Conservation (phyloP, 2,113 vertebrate species). For the Numida meleagris region DNA sequence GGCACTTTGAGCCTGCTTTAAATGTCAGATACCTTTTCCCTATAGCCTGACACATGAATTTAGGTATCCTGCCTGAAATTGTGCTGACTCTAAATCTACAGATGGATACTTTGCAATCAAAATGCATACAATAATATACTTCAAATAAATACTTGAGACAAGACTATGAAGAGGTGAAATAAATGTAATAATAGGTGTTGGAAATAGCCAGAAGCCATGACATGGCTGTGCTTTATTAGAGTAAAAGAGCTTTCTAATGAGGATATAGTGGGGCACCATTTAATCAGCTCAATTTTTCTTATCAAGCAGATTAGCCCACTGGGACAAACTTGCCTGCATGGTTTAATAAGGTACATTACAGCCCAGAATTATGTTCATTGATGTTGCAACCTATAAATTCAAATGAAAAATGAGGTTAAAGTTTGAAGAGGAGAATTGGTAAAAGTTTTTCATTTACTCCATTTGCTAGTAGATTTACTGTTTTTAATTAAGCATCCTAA, state of each 20-base stretch:
- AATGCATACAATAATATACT: not conserved
- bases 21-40: not conserved
- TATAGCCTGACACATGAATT: not conserved
- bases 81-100: not conserved
- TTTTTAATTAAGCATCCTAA: conserved; percentile 73
- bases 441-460: conserved; percentile 63
- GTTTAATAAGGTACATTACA: conserved; percentile 59
- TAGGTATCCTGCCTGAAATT: not conserved
- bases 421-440: conserved; percentile 32
- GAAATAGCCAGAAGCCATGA: conserved; percentile 28
- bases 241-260: conserved; percentile 48
- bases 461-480: conserved; percentile 65
- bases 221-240: not conserved
- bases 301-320: conserved; percentile 23
- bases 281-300: conserved; percentile 35
- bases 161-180: conserved; percentile 1
- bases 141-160: conserved; percentile 15
- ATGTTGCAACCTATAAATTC: conserved; percentile 59
- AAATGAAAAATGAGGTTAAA: conserved; percentile 49
- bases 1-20: not conserved
- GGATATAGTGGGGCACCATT: conserved; percentile 28
- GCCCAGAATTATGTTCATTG: conserved; percentile 42
- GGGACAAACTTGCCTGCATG: conserved; percentile 24
- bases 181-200: not conserved
- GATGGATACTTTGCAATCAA: not conserved